Evolutionary conservation across 2,113 vertebrate genomes (phyloP), one percentile per base, ranked within the genome.

Genomic region (Hyperopisus bebe): DNA sequence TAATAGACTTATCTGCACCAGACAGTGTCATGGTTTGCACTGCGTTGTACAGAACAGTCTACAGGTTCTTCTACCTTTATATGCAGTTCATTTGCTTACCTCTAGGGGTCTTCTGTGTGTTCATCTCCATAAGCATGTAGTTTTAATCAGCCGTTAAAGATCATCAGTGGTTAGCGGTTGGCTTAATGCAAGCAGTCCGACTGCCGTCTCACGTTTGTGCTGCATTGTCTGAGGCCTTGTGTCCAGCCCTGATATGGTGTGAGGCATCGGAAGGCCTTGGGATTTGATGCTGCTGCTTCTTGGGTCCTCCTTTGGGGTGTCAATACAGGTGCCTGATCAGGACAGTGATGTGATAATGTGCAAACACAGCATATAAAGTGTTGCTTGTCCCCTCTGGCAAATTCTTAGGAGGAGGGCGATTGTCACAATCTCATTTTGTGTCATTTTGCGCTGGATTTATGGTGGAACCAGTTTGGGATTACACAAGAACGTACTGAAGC

Each of bases 131-230:
- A 11, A 8, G 46, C 55, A 62, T 62, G 35, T 44, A 24, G 44
- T 90, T 90, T 91, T 95, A 93, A 92, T 86, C 90, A 46, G 89
- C 88, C 91, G 91, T 91, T 90, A 91, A 92, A 93, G 95, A 95
- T 95, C 94, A 94, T 88, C 87, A 88, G 88, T 84, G 44, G 87
- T 51, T 51, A 51, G 15, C 5, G 15, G 85, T 86, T 46, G 91
- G 94, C 93, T 94, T 94, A 94, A 92, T 74, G 85, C 66, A 62
- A 92, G 90, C 89, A 87, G 92, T 88, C 17, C 4, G 47, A 31
- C 86, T 19, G 58, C 39, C 10, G 2, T 62, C 58, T 27, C 62
- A 31, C 10, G 9, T 62, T n/a, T 62, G 8, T 66, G n/a, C n/a
- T 66, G n/a, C 62, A 13, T 31, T 11, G 24, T 31, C 10, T 11